These are phyloP conservation scores for Globia sparganii DNA, from an alignment of 2,888 invertebrate genomes.

Conservation along the genomic window DNA sequence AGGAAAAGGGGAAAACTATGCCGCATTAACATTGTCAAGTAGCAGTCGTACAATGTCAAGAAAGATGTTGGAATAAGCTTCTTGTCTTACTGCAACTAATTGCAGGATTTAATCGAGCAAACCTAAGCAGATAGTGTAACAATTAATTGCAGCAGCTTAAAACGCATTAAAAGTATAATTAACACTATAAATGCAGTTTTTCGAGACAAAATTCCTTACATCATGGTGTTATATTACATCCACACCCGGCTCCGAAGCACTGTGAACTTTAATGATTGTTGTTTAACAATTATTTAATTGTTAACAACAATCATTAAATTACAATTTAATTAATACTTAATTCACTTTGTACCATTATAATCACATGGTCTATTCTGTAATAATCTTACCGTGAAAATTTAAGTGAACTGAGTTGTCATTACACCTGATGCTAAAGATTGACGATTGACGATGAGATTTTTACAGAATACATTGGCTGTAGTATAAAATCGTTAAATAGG, in stretches of 20 bases:
- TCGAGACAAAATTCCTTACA: neutral
- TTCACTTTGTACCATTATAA: neutral
- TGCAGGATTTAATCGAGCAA: neutral
- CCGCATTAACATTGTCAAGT: neutral
- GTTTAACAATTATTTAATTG: too few species aligned
- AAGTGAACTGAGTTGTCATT: neutral
- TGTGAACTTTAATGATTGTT: neutral
- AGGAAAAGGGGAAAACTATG: too few species aligned
- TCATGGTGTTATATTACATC: neutral
- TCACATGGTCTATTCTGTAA: neutral
- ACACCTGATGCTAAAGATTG: neutral
- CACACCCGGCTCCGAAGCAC: too few species aligned
- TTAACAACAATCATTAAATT: too few species aligned
- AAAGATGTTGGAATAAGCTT: neutral
- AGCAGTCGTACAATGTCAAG: neutral
- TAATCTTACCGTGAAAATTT: too few species aligned
- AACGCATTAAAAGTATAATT: conserved; percentile 7
- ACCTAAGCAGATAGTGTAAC: neutral
- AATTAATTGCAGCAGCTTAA: conserved; percentile 23
- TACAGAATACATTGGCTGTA: neutral
- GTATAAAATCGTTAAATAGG: conserved; percentile 12
- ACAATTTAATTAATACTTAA: neutral
- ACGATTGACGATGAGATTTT: neutral
- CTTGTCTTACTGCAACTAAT: neutral
- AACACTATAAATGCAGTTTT: conserved; percentile 5